Evolutionary conservation across 2,888 invertebrate genomes (phyloP).

Genomic region (Pseudococcus viburni): DNA sequence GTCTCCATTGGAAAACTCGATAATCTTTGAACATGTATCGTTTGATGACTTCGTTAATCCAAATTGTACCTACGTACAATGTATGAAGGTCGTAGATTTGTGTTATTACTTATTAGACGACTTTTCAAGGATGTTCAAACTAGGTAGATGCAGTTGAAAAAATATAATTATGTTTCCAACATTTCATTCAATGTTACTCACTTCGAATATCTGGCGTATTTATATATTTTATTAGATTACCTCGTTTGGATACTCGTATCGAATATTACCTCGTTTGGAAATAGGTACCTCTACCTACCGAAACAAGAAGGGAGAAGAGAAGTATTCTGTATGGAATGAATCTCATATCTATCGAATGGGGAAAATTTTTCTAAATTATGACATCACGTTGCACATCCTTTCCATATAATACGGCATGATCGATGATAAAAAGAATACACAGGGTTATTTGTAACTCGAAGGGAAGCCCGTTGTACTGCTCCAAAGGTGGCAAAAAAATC

Average conservation of each 20-base stretch:
- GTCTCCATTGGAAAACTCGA: background rate
- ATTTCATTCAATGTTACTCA: too few relatives aligned
- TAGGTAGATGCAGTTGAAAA: background rate
- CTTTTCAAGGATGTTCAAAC: background rate
- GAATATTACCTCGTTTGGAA: background rate
- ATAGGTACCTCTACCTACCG: background rate
- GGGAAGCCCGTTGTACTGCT: background rate
- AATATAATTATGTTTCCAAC: background rate
- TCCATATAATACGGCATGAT: background rate
- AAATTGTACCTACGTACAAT: background rate
- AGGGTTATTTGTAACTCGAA: background rate
- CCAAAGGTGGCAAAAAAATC: background rate
- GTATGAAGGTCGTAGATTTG: background rate
- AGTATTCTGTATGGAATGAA: background rate
- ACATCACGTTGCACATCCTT: background rate
- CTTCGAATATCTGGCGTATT: background rate
- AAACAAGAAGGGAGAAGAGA: background rate
- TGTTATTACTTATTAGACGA: background rate
- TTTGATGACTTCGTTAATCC: background rate
- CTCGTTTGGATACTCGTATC: background rate
- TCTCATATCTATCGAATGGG: background rate
- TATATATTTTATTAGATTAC: background rate
- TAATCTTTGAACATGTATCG: background rate
- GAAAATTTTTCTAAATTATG: slow-evolving; percentile 4
- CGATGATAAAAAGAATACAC: background rate